Percentiles rank a stretch among this genome's conserved stretches.
Conservation (phyloP, 2,113 vertebrate species). For the Gopherus flavomarginatus region DNA sequence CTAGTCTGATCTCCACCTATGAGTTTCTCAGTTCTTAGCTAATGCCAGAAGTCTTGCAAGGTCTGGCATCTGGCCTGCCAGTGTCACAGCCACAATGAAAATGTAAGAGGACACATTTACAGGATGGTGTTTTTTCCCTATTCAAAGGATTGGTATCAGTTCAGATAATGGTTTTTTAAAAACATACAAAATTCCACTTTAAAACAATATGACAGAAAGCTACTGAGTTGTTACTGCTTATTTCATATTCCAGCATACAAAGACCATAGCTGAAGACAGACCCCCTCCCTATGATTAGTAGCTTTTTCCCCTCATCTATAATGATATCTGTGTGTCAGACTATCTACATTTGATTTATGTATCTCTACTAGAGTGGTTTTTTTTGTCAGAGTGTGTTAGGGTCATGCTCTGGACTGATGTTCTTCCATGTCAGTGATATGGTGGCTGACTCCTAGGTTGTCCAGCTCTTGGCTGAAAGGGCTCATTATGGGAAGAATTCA, state of each 20-base stretch:
- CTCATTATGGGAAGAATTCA: no score
- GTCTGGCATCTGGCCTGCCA: no score
- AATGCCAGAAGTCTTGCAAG: no score
- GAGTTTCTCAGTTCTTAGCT: no score
- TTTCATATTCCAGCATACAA: no score
- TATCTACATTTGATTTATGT: not conserved
- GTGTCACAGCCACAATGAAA: not conserved
- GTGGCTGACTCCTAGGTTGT: not conserved
- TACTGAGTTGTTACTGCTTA: not conserved
- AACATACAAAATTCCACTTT: not conserved
- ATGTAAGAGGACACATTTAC: not conserved
- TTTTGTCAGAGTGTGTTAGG: not conserved
- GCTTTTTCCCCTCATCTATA: not conserved
- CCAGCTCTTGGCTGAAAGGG: not conserved
- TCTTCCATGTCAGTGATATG: not conserved
- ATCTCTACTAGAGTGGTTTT: not conserved
- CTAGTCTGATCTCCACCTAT: no score
- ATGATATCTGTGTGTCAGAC: accelerated
- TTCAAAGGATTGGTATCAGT: slow-evolving; percentile 7
- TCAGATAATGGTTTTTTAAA: not conserved
- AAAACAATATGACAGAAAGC: not conserved
- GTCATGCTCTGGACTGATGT: not conserved
- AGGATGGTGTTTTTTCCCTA: not conserved
- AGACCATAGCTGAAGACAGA: not conserved
- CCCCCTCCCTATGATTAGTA: not conserved